Evolutionary conservation across 1,140 invertebrate genomes (phyloP).

Genomic region (Halesus radiatus): DNA sequence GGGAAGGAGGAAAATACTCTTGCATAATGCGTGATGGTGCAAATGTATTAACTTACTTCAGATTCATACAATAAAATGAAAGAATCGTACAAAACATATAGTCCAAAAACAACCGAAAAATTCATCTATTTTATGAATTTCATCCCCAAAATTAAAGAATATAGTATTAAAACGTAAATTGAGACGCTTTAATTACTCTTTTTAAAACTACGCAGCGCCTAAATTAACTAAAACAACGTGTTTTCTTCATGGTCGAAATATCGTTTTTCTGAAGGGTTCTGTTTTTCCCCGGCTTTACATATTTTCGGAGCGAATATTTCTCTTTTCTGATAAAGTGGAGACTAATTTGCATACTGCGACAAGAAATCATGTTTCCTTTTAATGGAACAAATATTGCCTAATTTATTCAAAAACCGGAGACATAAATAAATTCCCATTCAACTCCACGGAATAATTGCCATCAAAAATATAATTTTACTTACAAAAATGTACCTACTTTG

Average conservation of each 20-base stretch:
- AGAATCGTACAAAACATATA: too few species aligned
- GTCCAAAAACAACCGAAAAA: too few species aligned
- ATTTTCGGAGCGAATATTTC: background rate
- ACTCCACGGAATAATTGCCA: constrained; percentile 2
- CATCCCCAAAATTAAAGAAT: too few species aligned
- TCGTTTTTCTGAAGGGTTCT: background rate
- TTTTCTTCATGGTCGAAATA: background rate
- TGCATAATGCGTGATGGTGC: too few species aligned
- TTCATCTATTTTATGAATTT: too few species aligned
- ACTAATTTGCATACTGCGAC: constrained; percentile 31
- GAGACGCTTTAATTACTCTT: too few species aligned
- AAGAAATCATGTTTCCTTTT: constrained; percentile 33
- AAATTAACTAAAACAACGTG: background rate
- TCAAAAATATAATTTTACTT: background rate
- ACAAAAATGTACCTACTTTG: background rate
- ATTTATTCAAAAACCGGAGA: constrained; percentile 25
- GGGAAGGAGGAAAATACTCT: too few species aligned
- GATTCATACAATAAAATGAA: too few species aligned
- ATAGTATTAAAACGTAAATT: too few species aligned
- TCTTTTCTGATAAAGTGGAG: constrained; percentile 32
- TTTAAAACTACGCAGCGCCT: too few species aligned
- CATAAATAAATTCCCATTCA: constrained; percentile 22
- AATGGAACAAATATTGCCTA: constrained; percentile 35
- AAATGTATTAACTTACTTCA: too few species aligned
- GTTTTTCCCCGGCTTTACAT: background rate